Evolutionary conservation across 2,888 invertebrate species (phyloP), one percentile per base, ranked within the genome.

Genomic region (Gortyna flavago): DNA sequence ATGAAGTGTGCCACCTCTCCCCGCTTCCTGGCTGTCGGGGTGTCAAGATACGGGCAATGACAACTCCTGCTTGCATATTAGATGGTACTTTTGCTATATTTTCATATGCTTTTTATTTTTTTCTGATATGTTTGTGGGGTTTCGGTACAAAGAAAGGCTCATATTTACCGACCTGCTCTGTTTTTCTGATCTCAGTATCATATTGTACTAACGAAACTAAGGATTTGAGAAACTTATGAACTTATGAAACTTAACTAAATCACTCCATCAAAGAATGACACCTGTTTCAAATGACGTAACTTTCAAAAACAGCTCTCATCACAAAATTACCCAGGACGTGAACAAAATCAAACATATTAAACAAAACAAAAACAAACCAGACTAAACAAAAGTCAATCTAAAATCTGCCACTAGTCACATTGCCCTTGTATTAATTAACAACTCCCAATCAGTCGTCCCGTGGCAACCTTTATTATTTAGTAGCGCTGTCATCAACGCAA

Each of bases 1-100:
- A 97, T 97, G 97, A 97, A 97, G 96, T 96, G 94, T 95, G 95
- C 94, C 95, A 94, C 93, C 94, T 94, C 95, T 94, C 95, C 92
- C 93, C 92, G 93, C 92, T 94, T 95, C 95, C 95, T 94, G 94
- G 88, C 93, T 93, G 94, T 92, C 94, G 93, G 93, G 93, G 94
- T 94, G 96, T 95, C 96, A 94, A 95, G 95, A 96, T 95, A 95
- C 91, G 91, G 92, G 90, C 93, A 92, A 93, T 93, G 94, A 93
- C 93, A 92, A 90, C 92, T 92, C 83, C 89, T 92, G 93, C 94
- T 93, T 92, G 91, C 91, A 90, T 92, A 92, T 92, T 92, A 91
- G 91, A 90, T 85, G 91, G 87, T 89, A 91, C 91, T 92, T 93
- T 92, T 91, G 89, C 83, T 38, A 76, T 65, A 41, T 78, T 85